Evolutionary conservation across 2,888 invertebrate genomes (phyloP).

Genomic region (Eristalis tenax): DNA sequence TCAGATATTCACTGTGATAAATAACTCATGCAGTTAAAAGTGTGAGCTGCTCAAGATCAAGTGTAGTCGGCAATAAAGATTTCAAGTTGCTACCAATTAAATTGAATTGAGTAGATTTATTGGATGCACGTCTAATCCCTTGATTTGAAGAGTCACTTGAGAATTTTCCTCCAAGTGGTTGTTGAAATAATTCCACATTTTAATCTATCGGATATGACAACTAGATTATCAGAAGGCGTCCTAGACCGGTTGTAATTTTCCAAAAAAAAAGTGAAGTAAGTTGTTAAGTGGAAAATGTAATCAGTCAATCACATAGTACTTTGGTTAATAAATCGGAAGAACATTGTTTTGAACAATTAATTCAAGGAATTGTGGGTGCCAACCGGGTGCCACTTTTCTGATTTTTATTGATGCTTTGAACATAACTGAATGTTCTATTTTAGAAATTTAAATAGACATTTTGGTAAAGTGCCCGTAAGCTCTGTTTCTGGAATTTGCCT

Average conservation of each 20-base stretch:
- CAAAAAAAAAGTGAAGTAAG: neutral
- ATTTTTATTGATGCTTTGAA: too few species aligned
- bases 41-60: neutral
- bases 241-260: neutral
- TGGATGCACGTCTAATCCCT: neutral
- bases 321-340: too few species aligned
- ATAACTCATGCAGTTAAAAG: neutral
- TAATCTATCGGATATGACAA: neutral
- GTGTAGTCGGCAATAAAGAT: neutral
- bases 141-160: neutral
- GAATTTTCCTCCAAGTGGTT: neutral
- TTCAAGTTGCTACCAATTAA: neutral
- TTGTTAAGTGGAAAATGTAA: neutral
- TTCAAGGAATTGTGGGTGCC: too few species aligned
- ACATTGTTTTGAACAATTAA: too few species aligned
- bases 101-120: neutral
- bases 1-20: too few species aligned
- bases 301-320: neutral
- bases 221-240: neutral
- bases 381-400: too few species aligned
- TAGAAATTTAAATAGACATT: too few species aligned
- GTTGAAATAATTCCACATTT: neutral
- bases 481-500: too few species aligned
- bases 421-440: too few species aligned
- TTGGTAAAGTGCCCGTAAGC: too few species aligned